A percentile compares a stretch with the other conserved stretches of the same genome.
phyloP scores from a whole-genome alignment of 2,113 vertebrate genomes.

The Macrotis lagotis region DNA sequence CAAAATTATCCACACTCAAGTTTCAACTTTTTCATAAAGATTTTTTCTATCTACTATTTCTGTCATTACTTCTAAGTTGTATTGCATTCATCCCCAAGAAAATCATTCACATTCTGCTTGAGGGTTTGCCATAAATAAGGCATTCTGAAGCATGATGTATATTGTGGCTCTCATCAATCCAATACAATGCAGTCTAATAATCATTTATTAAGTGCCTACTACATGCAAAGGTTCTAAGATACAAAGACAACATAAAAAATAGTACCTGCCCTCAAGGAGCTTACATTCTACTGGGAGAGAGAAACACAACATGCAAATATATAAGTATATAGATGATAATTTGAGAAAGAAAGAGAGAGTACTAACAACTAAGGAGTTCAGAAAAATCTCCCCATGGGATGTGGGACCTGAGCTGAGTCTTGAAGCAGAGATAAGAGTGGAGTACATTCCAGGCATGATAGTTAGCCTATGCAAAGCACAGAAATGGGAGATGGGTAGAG shows the following conservation, averaged over 20 bases:
- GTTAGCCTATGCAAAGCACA: not conserved
- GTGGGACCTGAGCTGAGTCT: not conserved
- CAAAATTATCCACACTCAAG: not conserved
- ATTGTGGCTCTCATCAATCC: not conserved
- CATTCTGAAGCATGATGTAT: slow-evolving; percentile 2
- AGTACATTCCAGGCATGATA: not conserved
- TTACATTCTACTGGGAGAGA: not conserved
- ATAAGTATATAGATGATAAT: not conserved
- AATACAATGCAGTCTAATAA: not conserved
- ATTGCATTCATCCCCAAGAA: not conserved
- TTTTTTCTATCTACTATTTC: not conserved
- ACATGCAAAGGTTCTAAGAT: not conserved
- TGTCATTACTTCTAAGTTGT: not conserved
- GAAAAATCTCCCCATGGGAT: not conserved
- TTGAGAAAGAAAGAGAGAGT: not conserved
- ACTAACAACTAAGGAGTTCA: not conserved
- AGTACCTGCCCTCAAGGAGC: not conserved
- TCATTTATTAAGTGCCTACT: not conserved
- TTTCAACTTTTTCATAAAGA: not conserved
- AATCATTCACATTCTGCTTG: not conserved
- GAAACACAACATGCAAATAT: not conserved
- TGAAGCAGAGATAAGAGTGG: not conserved
- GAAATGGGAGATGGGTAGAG: not conserved
- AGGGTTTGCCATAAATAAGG: not conserved
- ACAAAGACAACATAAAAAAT: not conserved